Evolutionary conservation across 2,888 invertebrate genomes (phyloP), one percentile per base, ranked within the genome.

Genomic region (Tetragonula carbonaria): DNA sequence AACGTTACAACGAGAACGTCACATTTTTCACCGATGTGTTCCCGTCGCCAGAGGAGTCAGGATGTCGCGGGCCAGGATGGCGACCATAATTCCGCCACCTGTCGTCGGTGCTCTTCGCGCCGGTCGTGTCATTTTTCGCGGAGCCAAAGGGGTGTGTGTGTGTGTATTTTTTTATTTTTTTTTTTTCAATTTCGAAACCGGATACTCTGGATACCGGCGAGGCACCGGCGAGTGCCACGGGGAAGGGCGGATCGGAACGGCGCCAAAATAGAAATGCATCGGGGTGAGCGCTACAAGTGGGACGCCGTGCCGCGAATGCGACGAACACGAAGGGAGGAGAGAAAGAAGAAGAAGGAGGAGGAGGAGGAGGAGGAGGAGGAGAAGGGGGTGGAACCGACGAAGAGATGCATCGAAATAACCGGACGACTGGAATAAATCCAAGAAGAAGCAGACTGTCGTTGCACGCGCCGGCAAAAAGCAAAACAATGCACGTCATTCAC

Each of bases 231-330:
- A 38, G 38, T 5, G 23, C 23, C 23, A 38, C 21, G 53, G n/a
- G 68, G 75, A 33, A 70, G 59, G 62, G 65, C 38, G 14, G 62
- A 70, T 65, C 74, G 84, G 53, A 89, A 74, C 78, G 85, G 89
- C 80, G 89, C 89, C 82, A 87, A 88, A 88, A 88, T 88, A 88
- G 88, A 89, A 82, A 82, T 78, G 84, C 86, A 80, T 77, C 79
- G 80, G 76, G 83, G 72, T 68, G 76, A 76, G 65, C 81, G 88
- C 67, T 86, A 86, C 82, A 87, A 89, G 89, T 87, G 86, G 88
- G 80, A 86, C 86, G 84, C 76, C 73, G 84, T 65, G 81, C 62
- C 78, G 72, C 81, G 80, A 82, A 73, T 66, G n/a, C 68, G 82
- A 67, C 67, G 23, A 50, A 51, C 18, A 16, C 51, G 57, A 77